Evolutionary conservation across 2,888 invertebrate species (phyloP), one percentile per base, ranked within the genome.

Genomic region (Plagodis pulveraria): DNA sequence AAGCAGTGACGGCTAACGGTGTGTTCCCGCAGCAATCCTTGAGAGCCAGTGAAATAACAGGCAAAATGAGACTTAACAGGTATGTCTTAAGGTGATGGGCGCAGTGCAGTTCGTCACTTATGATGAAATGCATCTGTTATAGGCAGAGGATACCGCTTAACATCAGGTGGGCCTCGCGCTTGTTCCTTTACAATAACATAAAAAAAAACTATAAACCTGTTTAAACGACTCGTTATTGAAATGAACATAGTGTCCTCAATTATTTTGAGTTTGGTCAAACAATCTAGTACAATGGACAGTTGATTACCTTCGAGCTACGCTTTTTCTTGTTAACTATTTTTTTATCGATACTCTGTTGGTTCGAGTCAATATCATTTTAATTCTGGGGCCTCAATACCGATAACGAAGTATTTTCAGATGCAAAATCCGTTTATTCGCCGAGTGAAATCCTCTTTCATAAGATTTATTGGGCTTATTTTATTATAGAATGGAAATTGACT

Each of bases 401-500:
- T 41, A 41, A 41, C 41, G 32, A 22, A 53, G 35, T 49, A 41
- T 54, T 57, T 54, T 54, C 47, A 32, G 33, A 58, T 52, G 52
- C 49, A 52, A 62, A 62, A 56, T 58, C 12, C 6, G 45, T 62
- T 58, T 52, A 56, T 56, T 35, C 58, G 11, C 34, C 38, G 33
- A 52, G 12, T 38, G 53, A 47, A 53, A 56, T 50, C 35, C 11
- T 44, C 57, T 58, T 56, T 48, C 43, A 32, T 35, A 9, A 41
- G 35, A 52, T 50, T 55, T 54, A 60, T 58, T 61, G 32, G 50
- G 58, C 58, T 50, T 51, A 56, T 49, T 22, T 64, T 51, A 42
- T 49, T 42, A 46, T 44, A 42, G 42, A 64, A 32, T 48, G 44
- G 33, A 64, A 33, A 55, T 57, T 57, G 41, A 47, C 42, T 55